A percentile compares a stretch with the other conserved stretches of the same genome.
These are phyloP conservation scores for Peromyscus leucopus DNA, from an alignment of 2,113 vertebrate genomes.

Conservation along the genomic window DNA sequence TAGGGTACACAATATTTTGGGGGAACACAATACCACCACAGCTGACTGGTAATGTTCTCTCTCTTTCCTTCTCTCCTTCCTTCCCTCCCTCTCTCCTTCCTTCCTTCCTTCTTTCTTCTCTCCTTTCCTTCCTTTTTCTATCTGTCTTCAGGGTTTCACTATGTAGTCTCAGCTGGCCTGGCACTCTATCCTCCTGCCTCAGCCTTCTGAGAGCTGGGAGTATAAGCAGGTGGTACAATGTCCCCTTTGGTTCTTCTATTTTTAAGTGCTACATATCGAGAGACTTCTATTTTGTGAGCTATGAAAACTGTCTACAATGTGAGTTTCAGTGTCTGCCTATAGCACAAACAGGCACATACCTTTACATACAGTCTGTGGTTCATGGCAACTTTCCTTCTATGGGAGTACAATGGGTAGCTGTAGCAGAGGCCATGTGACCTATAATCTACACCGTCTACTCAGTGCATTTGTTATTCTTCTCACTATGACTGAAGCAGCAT, in stretches of 20 bases:
- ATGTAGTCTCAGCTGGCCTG: neutral
- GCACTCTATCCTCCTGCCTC: neutral
- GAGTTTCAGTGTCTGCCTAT: neutral
- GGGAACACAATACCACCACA: too few species aligned
- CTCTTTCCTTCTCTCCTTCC: too few species aligned
- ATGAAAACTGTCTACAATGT: neutral
- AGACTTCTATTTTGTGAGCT: neutral
- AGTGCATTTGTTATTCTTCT: neutral
- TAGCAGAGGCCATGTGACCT: neutral
- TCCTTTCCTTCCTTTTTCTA: neutral
- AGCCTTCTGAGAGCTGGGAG: neutral
- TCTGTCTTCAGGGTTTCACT: neutral
- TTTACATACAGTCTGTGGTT: neutral
- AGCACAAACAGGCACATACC: neutral
- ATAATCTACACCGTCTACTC: neutral
- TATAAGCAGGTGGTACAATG: neutral
- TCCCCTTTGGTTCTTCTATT: neutral
- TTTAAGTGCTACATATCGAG: neutral
- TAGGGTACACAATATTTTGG: too few species aligned
- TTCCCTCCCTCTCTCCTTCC: neutral
- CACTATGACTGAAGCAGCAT: too few species aligned
- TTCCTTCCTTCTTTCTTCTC: neutral
- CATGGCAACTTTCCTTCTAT: neutral
- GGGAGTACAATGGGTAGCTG: neutral
- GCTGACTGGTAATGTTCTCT: neutral